Evolutionary conservation across 1,140 invertebrate genomes (phyloP).

Genomic region (Euglossa dilemma): DNA sequence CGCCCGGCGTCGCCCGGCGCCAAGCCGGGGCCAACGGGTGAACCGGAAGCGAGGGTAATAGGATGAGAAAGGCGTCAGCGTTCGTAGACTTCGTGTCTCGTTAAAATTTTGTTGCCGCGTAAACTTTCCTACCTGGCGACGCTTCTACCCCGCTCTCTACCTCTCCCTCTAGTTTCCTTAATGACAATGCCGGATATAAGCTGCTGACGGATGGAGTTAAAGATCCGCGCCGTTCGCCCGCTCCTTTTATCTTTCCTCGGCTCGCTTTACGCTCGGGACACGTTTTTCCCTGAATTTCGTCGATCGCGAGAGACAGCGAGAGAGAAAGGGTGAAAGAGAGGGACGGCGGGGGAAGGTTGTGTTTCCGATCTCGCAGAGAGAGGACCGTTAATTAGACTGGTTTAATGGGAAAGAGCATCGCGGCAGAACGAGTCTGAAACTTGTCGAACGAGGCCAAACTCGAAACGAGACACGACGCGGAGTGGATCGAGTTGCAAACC

Average conservation of each 20-base stretch:
- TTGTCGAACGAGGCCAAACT: slow-evolving; percentile 27
- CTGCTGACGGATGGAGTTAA: slow-evolving; percentile 14
- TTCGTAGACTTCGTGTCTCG: slow-evolving; percentile 44
- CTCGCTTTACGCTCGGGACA: neutral
- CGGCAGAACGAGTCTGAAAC: neutral
- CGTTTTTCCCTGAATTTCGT: neutral
- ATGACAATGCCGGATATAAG: slow-evolving; percentile 35
- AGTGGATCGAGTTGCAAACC: slow-evolving; percentile 30
- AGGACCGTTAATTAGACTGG: slow-evolving; percentile 17
- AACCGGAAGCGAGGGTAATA: slow-evolving; percentile 30
- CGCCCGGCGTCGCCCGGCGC: neutral
- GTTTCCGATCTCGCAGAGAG: neutral
- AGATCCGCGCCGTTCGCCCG: neutral
- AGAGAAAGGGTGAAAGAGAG: neutral
- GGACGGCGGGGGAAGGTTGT: neutral
- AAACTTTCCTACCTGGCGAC: slow-evolving; percentile 44
- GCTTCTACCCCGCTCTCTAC: neutral
- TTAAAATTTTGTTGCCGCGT: slow-evolving; percentile 56
- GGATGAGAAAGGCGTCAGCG: slow-evolving; percentile 50
- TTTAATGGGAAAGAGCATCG: slow-evolving; percentile 35
- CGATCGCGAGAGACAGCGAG: too few species aligned
- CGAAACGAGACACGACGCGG: neutral
- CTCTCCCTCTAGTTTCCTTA: slow-evolving; percentile 3
- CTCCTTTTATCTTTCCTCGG: neutral
- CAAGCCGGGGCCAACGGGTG: neutral